Evolutionary conservation across 2,113 vertebrate genomes (phyloP), one percentile per base, ranked within the genome.

Genomic region (Apodemus speciosus): DNA sequence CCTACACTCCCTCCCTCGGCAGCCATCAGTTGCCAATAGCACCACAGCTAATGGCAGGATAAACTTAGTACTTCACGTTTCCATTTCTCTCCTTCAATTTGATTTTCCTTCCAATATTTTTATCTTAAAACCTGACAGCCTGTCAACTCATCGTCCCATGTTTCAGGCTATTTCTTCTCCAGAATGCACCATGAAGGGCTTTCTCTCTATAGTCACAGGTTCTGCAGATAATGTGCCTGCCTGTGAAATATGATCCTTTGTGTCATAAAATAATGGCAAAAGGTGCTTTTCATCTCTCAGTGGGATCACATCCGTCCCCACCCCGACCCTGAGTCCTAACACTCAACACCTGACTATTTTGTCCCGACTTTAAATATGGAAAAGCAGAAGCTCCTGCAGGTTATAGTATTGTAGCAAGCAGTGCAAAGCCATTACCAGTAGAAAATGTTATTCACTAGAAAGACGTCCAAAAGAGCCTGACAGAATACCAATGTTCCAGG

Each of bases 351-450:
- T 80, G 27, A 69, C 64, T 79, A 38, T 14, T 91, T 89, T 94
- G 43, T 92, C 95, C 86, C 30, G 38, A 43, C 46, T 69, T 94
- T 95, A 88, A 56, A 80, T 93, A 51, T 53, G 75, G 85, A 79
- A 84, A 91, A 30, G 49, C n/a, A 71, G 75, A 92, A 62, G 21
- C 30, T 85, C 38, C 80, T 75, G 64, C 6, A 81, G 90, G 27
- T 73, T 77, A 49, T 27, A 66, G 79, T 64, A 53, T 89, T 76
- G 15, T 35, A 43, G 49, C 15, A 43, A 94, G 69, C n/a, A 38
- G 90, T 68, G 80, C 21, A 86, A 91, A 32, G 81, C 56, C 62
- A 86, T 91, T 80, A 75, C 73, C 32, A 16, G 83, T n/a, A 60
- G 38, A 69, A 58, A 53, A 71, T 80, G 35, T 83, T 40, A 72